phyloP scores from a whole-genome alignment of 2,113 vertebrate genomes.

The Lutjanus erythropterus region DNA sequence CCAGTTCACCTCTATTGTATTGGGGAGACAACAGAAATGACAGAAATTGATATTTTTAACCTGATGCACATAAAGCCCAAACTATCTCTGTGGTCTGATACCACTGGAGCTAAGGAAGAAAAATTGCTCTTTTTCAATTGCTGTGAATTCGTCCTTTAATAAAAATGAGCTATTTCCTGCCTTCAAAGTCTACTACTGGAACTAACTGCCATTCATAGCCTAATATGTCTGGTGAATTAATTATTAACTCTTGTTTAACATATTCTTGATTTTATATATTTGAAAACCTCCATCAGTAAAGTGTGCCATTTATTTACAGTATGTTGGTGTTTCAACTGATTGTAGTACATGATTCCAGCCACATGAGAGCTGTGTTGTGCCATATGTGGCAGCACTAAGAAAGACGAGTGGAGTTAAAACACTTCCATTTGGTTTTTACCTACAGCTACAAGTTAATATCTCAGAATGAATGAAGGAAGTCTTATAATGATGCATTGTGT shows the following conservation, averaged over 20 bases:
- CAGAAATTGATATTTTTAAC: background rate
- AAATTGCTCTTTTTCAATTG: background rate
- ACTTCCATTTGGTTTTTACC: background rate
- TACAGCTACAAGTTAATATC: background rate
- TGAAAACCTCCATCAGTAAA: background rate
- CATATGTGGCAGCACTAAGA: background rate
- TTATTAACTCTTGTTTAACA: conserved; percentile 2
- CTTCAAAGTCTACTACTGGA: background rate
- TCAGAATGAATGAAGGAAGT: background rate
- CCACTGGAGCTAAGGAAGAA: background rate
- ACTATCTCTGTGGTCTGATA: conserved; percentile 15
- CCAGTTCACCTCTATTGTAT: background rate
- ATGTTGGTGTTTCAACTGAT: background rate
- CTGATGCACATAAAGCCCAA: background rate
- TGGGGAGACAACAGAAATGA: background rate
- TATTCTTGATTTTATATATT: background rate
- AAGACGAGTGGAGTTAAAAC: background rate
- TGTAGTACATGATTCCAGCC: conserved; percentile 24
- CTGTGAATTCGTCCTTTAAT: background rate
- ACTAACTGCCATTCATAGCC: background rate
- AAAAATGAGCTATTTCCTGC: background rate
- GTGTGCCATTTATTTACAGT: background rate
- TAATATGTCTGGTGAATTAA: background rate
- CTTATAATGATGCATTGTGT: background rate
- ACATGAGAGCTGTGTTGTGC: conserved; percentile 30